These are phyloP conservation scores for Crenichthys baileyi DNA, from an alignment of 2,797 vertebrate genomes.

Conservation along the genomic window DNA sequence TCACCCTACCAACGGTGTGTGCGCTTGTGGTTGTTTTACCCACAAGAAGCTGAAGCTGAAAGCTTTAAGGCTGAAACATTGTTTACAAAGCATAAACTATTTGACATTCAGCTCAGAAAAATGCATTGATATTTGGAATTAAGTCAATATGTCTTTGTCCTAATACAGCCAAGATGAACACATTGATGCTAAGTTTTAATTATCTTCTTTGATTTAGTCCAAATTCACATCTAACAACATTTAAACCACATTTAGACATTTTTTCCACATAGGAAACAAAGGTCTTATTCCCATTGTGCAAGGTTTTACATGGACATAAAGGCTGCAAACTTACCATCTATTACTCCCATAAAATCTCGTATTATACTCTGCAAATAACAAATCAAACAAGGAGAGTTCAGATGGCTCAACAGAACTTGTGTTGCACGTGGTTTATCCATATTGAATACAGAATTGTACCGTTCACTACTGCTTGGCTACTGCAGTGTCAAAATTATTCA, in stretches of 20 bases:
- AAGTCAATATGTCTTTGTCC: not conserved
- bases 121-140: not conserved
- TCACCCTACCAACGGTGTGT: conserved; percentile 36
- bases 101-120: not conserved
- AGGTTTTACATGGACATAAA: not conserved
- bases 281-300: not conserved
- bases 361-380: not conserved
- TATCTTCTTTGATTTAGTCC: not conserved
- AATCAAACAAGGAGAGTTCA: not conserved
- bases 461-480: not conserved
- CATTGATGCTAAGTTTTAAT: not conserved
- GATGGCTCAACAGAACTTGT: not conserved
- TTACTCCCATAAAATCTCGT: not conserved
- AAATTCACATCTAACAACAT: not conserved
- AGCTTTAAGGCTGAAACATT: conserved; percentile 7
- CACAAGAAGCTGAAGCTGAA: conserved; percentile 12
- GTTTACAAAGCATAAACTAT: conserved; percentile 6
- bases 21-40: conserved; percentile 47
- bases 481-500: not conserved
- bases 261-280: not conserved
- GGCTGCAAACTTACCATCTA: not conserved
- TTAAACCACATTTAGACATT: not conserved
- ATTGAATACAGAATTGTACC: not conserved
- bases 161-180: not conserved
- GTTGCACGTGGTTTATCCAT: not conserved